phyloP scores from a whole-genome alignment of 2,888 invertebrate genomes.

The Nezara viridula region DNA sequence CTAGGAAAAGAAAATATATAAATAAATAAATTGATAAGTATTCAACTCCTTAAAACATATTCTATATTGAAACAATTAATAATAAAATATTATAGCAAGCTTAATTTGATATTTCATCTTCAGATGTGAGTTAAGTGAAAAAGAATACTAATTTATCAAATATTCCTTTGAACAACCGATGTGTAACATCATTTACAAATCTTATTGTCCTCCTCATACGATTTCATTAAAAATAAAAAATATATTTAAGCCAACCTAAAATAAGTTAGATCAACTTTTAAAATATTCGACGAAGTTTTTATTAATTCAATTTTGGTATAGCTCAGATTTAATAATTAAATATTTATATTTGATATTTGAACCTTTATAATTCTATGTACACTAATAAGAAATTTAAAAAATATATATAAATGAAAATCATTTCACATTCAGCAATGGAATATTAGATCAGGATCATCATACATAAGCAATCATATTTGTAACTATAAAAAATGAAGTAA shows the following conservation, averaged over 20 bases:
- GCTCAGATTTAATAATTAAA: neutral
- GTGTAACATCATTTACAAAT: neutral
- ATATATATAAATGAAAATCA: neutral
- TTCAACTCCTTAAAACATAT: too few species aligned
- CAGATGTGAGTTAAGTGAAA: neutral
- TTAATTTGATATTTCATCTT: too few species aligned
- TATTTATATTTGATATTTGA: neutral
- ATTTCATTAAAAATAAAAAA: neutral
- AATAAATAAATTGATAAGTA: too few species aligned
- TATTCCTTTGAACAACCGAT: conserved; percentile 30
- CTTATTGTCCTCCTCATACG: neutral
- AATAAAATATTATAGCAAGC: too few species aligned
- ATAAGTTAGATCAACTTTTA: neutral
- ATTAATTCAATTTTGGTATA: neutral
- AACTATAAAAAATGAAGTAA: too few species aligned
- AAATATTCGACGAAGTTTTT: neutral
- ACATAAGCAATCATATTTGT: too few species aligned
- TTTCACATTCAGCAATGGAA: neutral
- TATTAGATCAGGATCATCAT: neutral
- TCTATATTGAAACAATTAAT: too few species aligned
- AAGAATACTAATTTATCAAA: neutral
- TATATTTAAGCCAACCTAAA: neutral
- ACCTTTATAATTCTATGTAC: neutral
- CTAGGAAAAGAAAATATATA: too few species aligned
- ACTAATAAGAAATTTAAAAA: neutral